phyloP scores from a whole-genome alignment of 2,797 vertebrate species.

The Coccyzus lansbergi region DNA sequence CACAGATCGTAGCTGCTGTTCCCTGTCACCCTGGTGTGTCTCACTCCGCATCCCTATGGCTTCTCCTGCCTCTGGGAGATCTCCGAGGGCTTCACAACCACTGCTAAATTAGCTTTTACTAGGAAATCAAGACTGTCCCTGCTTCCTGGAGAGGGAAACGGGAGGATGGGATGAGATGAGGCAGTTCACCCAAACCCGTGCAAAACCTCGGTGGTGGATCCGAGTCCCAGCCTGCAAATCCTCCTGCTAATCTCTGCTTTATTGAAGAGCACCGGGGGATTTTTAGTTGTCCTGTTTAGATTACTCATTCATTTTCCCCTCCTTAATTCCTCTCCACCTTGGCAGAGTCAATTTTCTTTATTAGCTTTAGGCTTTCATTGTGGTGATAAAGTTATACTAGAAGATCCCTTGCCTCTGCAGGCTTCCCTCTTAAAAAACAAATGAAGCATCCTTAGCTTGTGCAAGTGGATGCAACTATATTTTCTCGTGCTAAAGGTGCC shows the following conservation, averaged over 20 bases:
- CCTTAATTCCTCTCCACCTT: background rate
- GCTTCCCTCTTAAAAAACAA: background rate
- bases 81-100: background rate
- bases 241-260: constrained; percentile 3
- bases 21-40: rapidly evolving
- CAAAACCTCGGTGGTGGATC: background rate
- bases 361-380: background rate
- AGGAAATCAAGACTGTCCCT: background rate
- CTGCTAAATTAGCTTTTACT: background rate
- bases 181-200: rapidly evolving
- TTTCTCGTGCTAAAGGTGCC: background rate
- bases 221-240: background rate
- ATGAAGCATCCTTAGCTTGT: background rate
- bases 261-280: background rate
- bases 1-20: background rate
- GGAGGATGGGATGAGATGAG: background rate
- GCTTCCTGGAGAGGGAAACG: background rate
- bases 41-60: rapidly evolving
- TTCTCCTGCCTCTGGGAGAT: background rate
- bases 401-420: background rate
- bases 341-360: background rate
- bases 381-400: background rate
- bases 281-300: background rate
- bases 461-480: background rate
- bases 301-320: background rate